These are phyloP conservation scores for Macrobrachium nipponense DNA, from an alignment of 1,140 invertebrate genomes.

Conservation along the genomic window DNA sequence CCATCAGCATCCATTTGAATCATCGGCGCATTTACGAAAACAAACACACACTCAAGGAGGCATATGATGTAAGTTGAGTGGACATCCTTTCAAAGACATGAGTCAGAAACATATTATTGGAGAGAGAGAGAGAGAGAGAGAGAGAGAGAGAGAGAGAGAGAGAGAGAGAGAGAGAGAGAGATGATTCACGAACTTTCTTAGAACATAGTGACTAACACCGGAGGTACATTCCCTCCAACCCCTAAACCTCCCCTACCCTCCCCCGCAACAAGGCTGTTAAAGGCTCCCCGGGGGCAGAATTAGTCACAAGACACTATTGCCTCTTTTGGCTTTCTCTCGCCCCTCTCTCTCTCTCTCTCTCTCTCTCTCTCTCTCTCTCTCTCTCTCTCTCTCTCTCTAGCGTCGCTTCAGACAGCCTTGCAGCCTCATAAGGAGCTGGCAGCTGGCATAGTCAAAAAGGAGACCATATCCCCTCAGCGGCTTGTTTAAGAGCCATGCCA, in stretches of 20 bases:
- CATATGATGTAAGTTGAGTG: no score
- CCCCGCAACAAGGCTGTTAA: no score
- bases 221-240: no score
- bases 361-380: constrained; percentile 1
- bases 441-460: constrained; percentile 28
- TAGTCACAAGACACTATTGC: constrained; percentile 54
- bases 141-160: no score
- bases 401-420: neutral
- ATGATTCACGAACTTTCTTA: constrained; percentile 53
- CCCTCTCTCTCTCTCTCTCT: constrained; percentile 9
- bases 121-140: no score
- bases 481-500: constrained; percentile 41
- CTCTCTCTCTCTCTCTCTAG: constrained; percentile 7
- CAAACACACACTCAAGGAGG: no score
- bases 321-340: constrained; percentile 43
- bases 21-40: no score
- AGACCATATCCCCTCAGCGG: constrained; percentile 26
- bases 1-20: no score
- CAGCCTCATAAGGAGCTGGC: constrained; percentile 47
- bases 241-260: no score
- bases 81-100: no score
- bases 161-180: constrained; percentile 12
- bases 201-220: constrained; percentile 18
- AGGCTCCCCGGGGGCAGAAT: constrained; percentile 49
- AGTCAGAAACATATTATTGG: no score